Base-by-base conservation (phyloP, 2,888 invertebrate genomes). In the Norana najaformis region DNA sequence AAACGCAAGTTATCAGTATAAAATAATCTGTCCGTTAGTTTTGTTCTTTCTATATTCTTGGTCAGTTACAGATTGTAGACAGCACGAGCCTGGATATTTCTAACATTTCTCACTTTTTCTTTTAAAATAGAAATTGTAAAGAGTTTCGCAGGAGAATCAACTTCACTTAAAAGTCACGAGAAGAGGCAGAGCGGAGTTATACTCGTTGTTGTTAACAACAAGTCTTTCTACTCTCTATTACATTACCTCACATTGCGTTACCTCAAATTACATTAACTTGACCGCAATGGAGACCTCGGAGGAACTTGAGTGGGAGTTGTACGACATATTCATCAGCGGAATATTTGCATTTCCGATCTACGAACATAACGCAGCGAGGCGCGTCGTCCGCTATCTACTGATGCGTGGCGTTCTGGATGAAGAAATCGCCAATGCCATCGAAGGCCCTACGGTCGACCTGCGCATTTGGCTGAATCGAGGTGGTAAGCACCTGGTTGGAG, bases 221-320 rank as follows among this genome's bases (percentile, higher is more conserved):
- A 69, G n/a, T 69, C n/a, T n/a, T 69, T 69, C 69, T 30, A 69
- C 47, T 47, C 23, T 1, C 13, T 41, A 41, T 47, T 23, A 69
- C 30, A 69, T 69, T 69, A 69, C 69, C 69, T 69, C 69, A 69
- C 69, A 8, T n/a, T 30, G 13, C 69, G n/a, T 69, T 69, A 69
- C 69, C 0, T n/a, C 30, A 69, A 11, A 30, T n/a, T 69, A n/a
- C 4, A 69, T 69, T 69, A 69, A 69, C 3, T 69, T 8, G n/a
- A n/a, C n/a, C 69, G 30, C 69, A n/a, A 85, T 85, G 85, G 85
- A 39, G 69, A 92, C 92, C 91, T 92, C 92, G 5, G 92, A 91
- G 88, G 92, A 92, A 83, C 89, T 92, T 82, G 92, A 92, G 39
- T 92, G 92, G 92, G 92, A 92, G 88, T 88, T 92, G 39, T 91